Evolutionary conservation across 2,113 vertebrate genomes (phyloP), one percentile per base, ranked within the genome.

Genomic region (Ophiodon elongatus): DNA sequence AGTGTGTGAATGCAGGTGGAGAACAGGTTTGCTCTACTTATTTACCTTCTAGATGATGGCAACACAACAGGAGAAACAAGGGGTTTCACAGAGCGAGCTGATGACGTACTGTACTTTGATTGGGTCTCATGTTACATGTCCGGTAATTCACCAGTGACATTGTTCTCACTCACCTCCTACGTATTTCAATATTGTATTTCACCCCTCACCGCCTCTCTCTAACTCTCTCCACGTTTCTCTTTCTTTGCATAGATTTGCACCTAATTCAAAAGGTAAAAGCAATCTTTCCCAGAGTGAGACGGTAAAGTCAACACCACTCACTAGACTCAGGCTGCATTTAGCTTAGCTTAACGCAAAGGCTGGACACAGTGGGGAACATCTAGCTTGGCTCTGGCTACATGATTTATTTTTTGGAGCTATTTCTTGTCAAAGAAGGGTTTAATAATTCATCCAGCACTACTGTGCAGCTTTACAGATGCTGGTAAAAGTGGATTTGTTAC

Each of bases 1-100:
- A 79, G 88, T 93, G 90, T 91, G 81, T 84, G 85, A 79, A 65
- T 66, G 54, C 82, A 87, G 88, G 80, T 85, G 89, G 63, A 89
- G 85, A 87, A 82, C 89, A 91, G 85, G 87, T 91, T 89, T 74
- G 76, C 62, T 50, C 65, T 29, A 57, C 65, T 80, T 41, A 76
- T 82, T 73, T 73, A 65, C 72, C 65, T 77, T 62, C 52, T 45
- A 9, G 6, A 54, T 92, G 91, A 90, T 90, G 85, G 92, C 80
- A 91, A 84, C 82, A 85, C 43, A 86, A 60, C 75, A 68, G 50
- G 14, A 67, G 43, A 85, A 90, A 91, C 79, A 88, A 86, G 81
- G 82, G 71, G 71, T 79, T 89, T 90, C 73, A 87, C 70, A 90
- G 54, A 85, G 41, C 5, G 50, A 31, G 65, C 13, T 27, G 67